Percentiles rank a stretch among this genome's conserved stretches.
Conservation (phyloP, 2,888 invertebrate genomes). For the Eledona agricola region DNA sequence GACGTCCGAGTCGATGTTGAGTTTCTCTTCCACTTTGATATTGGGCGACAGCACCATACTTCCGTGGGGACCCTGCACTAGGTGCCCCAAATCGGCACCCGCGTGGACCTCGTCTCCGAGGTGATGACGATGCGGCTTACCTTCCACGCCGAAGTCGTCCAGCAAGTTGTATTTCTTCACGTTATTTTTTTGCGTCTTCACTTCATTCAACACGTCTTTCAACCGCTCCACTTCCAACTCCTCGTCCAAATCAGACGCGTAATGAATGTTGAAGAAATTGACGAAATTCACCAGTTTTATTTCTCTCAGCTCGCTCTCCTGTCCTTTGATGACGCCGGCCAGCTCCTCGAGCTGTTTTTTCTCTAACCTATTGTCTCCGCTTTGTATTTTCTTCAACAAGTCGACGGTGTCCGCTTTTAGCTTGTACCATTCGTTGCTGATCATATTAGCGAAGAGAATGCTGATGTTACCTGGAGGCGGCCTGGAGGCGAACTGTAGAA, state of each 20-base stretch:
- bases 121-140: conserved; percentile 52
- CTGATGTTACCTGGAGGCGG: not conserved
- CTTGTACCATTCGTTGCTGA: conserved; percentile 45
- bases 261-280: conserved; percentile 56
- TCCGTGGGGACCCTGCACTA: conserved; percentile 67
- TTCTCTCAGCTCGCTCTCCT: conserved; percentile 49
- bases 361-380: conserved; percentile 53
- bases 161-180: conserved; percentile 41
- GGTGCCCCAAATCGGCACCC: conserved; percentile 58
- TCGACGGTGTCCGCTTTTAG: conserved; percentile 50
- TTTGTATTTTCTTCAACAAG: conserved; percentile 51
- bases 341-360: conserved; percentile 53
- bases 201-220: conserved; percentile 53
- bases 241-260: conserved; percentile 50
- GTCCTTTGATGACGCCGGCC: conserved; percentile 52
- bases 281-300: conserved; percentile 57
- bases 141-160: conserved; percentile 54
- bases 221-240: conserved; percentile 55
- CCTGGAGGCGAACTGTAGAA: conserved; percentile 41
- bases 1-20: conserved; percentile 69
- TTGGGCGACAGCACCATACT: conserved; percentile 64
- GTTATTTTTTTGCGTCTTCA: conserved; percentile 38
- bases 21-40: conserved; percentile 64
- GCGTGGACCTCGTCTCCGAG: conserved; percentile 59
- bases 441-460: conserved; percentile 25